Base-by-base conservation (phyloP, 2,797 vertebrate genomes). In the Neoniphon sammara region DNA sequence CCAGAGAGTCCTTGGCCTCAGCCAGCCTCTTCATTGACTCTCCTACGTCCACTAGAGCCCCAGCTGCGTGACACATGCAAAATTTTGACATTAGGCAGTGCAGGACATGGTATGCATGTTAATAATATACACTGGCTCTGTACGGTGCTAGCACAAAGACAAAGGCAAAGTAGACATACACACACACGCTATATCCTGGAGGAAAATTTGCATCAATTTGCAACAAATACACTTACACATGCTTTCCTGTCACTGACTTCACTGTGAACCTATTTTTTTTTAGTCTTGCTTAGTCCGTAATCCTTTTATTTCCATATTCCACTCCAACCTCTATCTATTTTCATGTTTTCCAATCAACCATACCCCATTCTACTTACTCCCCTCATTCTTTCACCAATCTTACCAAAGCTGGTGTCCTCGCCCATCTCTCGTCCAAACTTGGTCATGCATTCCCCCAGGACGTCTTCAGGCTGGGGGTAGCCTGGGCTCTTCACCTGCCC, bases 391-490 rank as follows among this genome's bases (percentile, higher is more conserved):
- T 12, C 4, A 27, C 1, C 7, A 7, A 34, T 82, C 95, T 96
- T 91, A 98, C 97, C 97, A 0, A 99, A 99, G 90, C 97, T 97
- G 75, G 94, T 97, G 42, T 96, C 94, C 1, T 95, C 92, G 0
- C 97, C 96, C 89, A 99, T 94, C 65, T 98, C 97, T 64, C 80
- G 91, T 80, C 98, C 97, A 34, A 96, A 96, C 73, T 96, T 96
- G 11, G 95, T 93, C 98, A 99, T 98, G 78, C 95, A 96, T 82
- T 99, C 97, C 30, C 97, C 97, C 66, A 99, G 93, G 14, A 98
- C 88, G 56, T 96, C 97, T 89, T 99, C 97, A 0, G 97, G 94
- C 90, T 99, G 97, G 0, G 96, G 96, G 88, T 98, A 99, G 10
- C 96, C 97, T 0, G 95, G 96, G 85, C 92, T 94, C 68, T 95